Evolutionary conservation across 2,888 invertebrate genomes (phyloP), one percentile per base, ranked within the genome.

Genomic region (Pseudoips prasinana): DNA sequence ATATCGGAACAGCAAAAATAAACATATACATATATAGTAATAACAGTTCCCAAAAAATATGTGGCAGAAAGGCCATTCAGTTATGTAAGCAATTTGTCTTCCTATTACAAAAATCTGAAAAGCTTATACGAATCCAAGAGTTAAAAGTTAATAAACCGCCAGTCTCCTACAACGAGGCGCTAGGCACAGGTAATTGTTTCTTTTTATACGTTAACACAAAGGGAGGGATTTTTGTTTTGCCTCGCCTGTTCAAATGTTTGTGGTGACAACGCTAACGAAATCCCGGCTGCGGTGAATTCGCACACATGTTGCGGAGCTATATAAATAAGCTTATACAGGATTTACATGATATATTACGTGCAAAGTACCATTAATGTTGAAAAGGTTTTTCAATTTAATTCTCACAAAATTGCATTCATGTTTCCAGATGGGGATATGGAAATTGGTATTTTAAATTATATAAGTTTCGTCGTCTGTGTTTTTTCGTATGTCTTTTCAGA

Each of bases 191-290:
- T 51, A 41, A 52, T 38, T 56, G 42, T 41, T 43, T 46, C 36
- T n/a, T 58, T 49, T 29, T 22, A 44, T 30, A 27, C 29, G 35
- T 31, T 36, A 24, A 33, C 52, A 51, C 39, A 48, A 52, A 49
- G 36, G 20, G 23, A 30, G 31, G 33, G 39, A 30, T 44, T 47
- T 52, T 41, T 47, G 29, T 56, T 50, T 50, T 29, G 43, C 29
- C 33, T 39, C 25, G 36, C 39, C 39, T 56, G 50, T 55, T 45
- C 39, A 58, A 64, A 65, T 64, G 56, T 59, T 69, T 69, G 64
- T 42, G 32, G 46, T 48, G 53, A 46, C 50, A 52, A 46, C 46
- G 45, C 36, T 41, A 50, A 58, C 59, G 33, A 55, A 64, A 64
- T 58, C 57, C 51, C 47, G 35, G 43, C 33, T 47, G 63, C 39